Percentiles rank a stretch among this genome's conserved stretches.
Evolutionary conservation across 2,797 vertebrate species (phyloP).

Genomic region (Phalloptychus januarius): DNA sequence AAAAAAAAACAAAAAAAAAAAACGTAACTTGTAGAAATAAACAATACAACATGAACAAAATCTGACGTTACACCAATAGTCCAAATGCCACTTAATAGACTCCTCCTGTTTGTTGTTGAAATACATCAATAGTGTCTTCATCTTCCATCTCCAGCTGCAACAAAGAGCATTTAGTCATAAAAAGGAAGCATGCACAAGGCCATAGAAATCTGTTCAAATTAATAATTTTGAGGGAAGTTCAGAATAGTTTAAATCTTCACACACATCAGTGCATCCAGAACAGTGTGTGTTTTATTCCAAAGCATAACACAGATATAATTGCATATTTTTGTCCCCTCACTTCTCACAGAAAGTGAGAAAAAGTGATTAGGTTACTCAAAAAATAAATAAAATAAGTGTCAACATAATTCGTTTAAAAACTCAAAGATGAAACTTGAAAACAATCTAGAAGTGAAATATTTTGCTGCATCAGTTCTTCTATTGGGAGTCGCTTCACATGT

Average conservation of each 20-base stretch:
- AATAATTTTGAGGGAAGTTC: background rate
- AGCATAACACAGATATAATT: background rate
- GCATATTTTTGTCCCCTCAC: background rate
- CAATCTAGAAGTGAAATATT: background rate
- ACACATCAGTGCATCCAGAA: background rate
- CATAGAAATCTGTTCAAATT: background rate
- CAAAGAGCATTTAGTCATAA: conserved; percentile 7
- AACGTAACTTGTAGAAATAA: conserved; percentile 24
- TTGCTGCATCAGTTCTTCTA: background rate
- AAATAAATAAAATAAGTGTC: background rate
- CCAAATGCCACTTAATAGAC: conserved; percentile 59
- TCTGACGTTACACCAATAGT: conserved; percentile 51
- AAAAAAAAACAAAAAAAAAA: conserved; percentile 22
- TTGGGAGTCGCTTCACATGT: background rate
- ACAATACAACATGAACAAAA: conserved; percentile 55
- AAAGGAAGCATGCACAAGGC: background rate
- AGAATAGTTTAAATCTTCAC: background rate
- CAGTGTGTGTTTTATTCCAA: background rate
- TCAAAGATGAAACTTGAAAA: background rate
- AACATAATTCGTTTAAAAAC: background rate
- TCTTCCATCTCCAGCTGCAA: conserved; percentile 95
- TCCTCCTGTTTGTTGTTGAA: conserved; percentile 95
- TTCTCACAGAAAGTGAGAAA: background rate
- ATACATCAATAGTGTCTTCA: conserved; percentile 92
- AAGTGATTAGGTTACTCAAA: background rate